phyloP scores from a whole-genome alignment of 2,888 invertebrate genomes.

The Synergus umbraculus region DNA sequence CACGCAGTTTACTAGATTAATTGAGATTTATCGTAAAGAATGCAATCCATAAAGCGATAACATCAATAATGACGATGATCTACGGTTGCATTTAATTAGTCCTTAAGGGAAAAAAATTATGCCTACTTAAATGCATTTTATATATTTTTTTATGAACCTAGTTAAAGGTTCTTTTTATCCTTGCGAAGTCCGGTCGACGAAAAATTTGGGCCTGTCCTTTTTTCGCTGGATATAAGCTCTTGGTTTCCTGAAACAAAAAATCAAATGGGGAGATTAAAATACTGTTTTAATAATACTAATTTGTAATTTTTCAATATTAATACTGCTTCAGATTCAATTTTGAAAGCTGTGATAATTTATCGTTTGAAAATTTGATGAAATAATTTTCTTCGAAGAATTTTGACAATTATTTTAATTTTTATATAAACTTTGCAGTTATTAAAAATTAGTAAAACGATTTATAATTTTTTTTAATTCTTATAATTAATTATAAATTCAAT shows the following conservation, averaged over 20 bases:
- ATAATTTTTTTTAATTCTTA: too few species aligned
- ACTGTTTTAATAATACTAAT: too few species aligned
- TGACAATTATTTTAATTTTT: too few species aligned
- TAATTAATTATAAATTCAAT: too few species aligned
- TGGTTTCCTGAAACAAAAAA: neutral
- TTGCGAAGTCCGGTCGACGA: neutral
- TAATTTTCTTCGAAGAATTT: too few species aligned
- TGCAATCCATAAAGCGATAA: constrained; percentile 12
- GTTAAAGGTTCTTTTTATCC: neutral
- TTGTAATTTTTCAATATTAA: too few species aligned
- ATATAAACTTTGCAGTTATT: too few species aligned
- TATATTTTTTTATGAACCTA: neutral
- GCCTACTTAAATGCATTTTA: constrained; percentile 6
- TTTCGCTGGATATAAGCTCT: neutral
- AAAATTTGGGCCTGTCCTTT: neutral
- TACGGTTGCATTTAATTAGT: neutral
- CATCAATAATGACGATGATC: neutral
- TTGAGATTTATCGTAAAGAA: neutral
- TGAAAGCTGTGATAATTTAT: too few species aligned
- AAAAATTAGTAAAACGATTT: too few species aligned
- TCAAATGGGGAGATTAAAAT: too few species aligned
- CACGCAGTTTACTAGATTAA: constrained; percentile 13
- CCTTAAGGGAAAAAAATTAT: neutral
- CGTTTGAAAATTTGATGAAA: too few species aligned
- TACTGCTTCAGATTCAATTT: too few species aligned